Conservation (phyloP, 2,113 vertebrate species). For the Falco punctatus region DNA sequence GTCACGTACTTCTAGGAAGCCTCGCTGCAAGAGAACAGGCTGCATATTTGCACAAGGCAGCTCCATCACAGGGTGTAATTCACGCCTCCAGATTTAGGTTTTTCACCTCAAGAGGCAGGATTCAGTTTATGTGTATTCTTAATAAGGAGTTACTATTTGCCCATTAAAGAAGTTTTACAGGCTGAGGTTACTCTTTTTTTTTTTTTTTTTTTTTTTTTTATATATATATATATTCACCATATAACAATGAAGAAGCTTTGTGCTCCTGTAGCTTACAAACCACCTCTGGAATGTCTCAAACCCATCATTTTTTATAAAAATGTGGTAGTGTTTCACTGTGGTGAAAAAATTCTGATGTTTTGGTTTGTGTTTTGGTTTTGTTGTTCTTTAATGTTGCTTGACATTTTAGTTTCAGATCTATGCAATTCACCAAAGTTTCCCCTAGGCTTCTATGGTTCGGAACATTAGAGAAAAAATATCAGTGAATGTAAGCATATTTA, state of each 20-base stretch:
- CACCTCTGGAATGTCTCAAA: background rate
- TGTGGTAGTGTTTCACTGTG: background rate
- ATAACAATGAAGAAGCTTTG: background rate
- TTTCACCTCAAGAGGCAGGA: background rate
- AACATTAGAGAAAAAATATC: background rate
- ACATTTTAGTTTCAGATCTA: background rate
- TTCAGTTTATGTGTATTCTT: background rate
- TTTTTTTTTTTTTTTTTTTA: background rate
- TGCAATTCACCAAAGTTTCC: background rate
- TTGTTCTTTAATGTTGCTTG: background rate
- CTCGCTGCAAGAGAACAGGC: background rate
- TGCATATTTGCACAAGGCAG: background rate
- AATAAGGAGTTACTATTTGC: background rate
- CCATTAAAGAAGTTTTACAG: background rate
- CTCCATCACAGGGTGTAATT: background rate
- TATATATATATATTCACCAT: background rate
- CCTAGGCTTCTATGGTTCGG: background rate
- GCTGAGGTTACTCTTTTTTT: background rate
- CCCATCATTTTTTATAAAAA: background rate
- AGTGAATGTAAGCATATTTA: background rate
- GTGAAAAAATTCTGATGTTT: background rate
- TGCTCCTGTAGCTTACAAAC: background rate
- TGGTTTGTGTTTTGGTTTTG: no score
- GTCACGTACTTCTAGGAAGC: background rate
- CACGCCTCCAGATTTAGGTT: background rate